Base-by-base conservation (phyloP, 2,888 invertebrate species). In the Apoda limacodes region DNA sequence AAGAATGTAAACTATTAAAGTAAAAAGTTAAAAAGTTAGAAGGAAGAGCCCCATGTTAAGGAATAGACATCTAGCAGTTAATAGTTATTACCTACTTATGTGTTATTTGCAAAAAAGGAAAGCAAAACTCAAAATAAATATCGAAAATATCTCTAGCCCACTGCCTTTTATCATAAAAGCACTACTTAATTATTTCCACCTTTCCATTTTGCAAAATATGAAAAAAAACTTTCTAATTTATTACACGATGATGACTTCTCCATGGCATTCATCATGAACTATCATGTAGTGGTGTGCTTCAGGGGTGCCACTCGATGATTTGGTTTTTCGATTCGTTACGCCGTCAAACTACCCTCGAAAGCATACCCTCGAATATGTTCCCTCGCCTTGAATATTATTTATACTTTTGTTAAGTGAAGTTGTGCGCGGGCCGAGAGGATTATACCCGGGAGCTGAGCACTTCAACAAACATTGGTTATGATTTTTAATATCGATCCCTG, bases 321-420 rank as follows among this genome's bases (percentile, higher is more conserved):
- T 80, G 80, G 80, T 80, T 80, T 80, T 75, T 76, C 78, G 76
- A 78, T 80, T 80, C 80, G 80, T 80, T 80, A 80, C 78, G 80
- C 78, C 72, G 76, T 75, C 78, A 75, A 78, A 78, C 78, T 78
- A 80, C 80, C 78, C 78, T 74, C 71, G 59, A 64, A 55, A 52
- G 56, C 55, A 54, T 62, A 74, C 76, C 78, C 78, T 74, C 67
- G 66, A 75, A 71, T 72, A 69, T 71, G 74, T 74, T 74, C 78
- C 75, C 75, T 74, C 68, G 68, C 66, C 72, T 74, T 70, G 72
- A 78, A 74, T 80, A 78, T 81, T 81, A 81, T 82, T 81, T 82
- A 82, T 81, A 76, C 74, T 78, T 74, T 68, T 74, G 81, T 78
- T 80, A 78, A 81, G 81, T 81, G 76, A 74, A 75, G 69, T 68